These are phyloP conservation scores for Lutraria rhynchaena DNA, from an alignment of 1,140 invertebrate genomes.

Conservation along the genomic window DNA sequence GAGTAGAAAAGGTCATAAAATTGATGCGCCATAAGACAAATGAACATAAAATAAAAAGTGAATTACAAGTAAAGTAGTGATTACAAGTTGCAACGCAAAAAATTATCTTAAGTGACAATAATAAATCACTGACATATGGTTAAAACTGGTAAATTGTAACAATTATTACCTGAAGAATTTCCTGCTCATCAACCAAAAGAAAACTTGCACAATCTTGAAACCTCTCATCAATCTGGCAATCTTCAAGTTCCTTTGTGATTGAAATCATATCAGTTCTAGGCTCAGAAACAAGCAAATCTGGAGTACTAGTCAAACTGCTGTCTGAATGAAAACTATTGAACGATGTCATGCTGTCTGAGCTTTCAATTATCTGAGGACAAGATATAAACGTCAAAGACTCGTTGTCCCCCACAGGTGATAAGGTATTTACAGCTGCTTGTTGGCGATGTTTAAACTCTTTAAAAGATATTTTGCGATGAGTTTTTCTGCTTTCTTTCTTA, in stretches of 20 bases:
- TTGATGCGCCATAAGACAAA: no score
- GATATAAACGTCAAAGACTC: conserved; percentile 76
- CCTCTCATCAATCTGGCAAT: conserved; percentile 61
- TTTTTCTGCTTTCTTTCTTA: conserved; percentile 64
- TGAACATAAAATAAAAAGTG: no score
- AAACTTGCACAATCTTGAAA: conserved; percentile 75
- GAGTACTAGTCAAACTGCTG: conserved; percentile 70
- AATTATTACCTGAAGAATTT: conserved; percentile 77
- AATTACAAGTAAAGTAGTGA: no score
- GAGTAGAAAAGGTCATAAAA: no score
- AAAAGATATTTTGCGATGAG: conserved; percentile 69
- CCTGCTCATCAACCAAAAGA: conserved; percentile 81
- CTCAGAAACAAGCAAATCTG: conserved; percentile 64
- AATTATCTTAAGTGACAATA: no score
- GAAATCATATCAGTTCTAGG: conserved; percentile 51
- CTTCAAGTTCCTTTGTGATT: conserved; percentile 62
- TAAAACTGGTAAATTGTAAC: no score
- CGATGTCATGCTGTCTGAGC: conserved; percentile 63
- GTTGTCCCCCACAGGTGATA: conserved; percentile 70
- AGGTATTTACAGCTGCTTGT: conserved; percentile 63
- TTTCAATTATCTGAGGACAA: conserved; percentile 68
- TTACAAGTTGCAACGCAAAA: no score
- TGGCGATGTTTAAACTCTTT: conserved; percentile 65
- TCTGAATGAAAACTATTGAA: conserved; percentile 70
- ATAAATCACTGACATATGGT: no score